Evolutionary conservation across 2,113 vertebrate genomes (phyloP).

Genomic region (Holacanthus passer): DNA sequence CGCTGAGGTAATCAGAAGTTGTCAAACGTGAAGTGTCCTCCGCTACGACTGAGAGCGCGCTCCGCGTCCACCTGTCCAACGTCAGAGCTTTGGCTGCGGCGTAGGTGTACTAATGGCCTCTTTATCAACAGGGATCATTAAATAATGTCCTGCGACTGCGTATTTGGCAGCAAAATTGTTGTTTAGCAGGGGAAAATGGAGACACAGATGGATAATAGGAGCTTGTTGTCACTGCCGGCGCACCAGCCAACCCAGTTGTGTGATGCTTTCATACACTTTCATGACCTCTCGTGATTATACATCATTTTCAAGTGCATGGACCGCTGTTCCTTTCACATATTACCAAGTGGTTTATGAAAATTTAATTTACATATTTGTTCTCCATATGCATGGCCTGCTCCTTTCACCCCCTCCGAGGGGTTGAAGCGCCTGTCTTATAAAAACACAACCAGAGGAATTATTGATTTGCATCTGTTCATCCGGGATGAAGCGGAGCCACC

Average conservation of each 20-base stretch:
- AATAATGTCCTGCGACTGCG: slow-evolving; percentile 52
- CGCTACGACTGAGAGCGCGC: slow-evolving; percentile 29
- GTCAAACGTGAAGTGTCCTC: slow-evolving; percentile 73
- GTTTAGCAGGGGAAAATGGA: slow-evolving; percentile 66
- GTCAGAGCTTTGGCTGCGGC: slow-evolving; percentile 24
- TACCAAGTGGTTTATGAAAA: slow-evolving; percentile 58
- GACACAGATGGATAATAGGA: slow-evolving; percentile 45
- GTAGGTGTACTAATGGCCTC: slow-evolving; percentile 61
- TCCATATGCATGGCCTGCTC: slow-evolving; percentile 40
- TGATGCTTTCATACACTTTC: slow-evolving; percentile 48
- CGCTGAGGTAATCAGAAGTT: slow-evolving; percentile 77
- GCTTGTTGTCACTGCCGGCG: slow-evolving; percentile 39
- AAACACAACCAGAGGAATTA: slow-evolving; percentile 66
- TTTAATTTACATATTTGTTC: slow-evolving; percentile 61
- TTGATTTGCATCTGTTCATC: slow-evolving; percentile 77
- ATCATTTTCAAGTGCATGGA: slow-evolving; percentile 57
- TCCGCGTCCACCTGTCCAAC: slow-evolving; percentile 14
- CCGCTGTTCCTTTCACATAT: slow-evolving; percentile 44
- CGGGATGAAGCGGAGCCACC: slow-evolving; percentile 31
- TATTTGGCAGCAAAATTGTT: slow-evolving; percentile 57
- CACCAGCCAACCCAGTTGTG: slow-evolving; percentile 14
- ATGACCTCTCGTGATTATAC: slow-evolving; percentile 65
- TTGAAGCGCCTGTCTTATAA: slow-evolving; percentile 54
- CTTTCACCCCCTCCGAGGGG: slow-evolving; percentile 26
- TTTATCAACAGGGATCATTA: slow-evolving; percentile 62